Percentiles rank a stretch among this genome's conserved stretches.
These are phyloP conservation scores for Brachionus sp. DNA, from an alignment of 1,140 invertebrate genomes.

Conservation along the genomic window DNA sequence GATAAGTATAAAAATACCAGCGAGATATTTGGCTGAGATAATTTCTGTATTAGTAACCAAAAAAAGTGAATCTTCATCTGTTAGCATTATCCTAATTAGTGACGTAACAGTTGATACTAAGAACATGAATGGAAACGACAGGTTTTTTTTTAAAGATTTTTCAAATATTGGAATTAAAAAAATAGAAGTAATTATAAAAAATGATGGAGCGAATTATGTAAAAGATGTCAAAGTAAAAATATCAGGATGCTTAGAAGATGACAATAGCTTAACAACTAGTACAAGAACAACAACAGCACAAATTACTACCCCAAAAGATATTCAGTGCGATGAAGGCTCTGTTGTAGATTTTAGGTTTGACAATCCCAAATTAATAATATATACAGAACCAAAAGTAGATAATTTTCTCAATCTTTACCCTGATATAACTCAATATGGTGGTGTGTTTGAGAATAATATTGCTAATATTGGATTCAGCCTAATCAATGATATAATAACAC, in stretches of 20 bases:
- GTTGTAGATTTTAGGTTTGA: background rate
- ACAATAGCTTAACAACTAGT: background rate
- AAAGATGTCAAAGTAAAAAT: conserved; percentile 7
- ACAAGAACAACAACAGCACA: background rate
- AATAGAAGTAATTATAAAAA: background rate
- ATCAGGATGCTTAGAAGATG: background rate
- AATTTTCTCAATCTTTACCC: background rate
- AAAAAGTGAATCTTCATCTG: background rate
- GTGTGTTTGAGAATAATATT: background rate
- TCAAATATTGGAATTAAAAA: background rate
- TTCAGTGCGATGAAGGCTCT: background rate
- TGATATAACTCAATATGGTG: background rate
- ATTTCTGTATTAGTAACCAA: background rate
- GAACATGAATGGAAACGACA: background rate
- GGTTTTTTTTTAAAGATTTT: background rate
- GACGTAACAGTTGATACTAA: background rate
- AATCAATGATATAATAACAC: background rate
- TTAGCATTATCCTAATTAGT: background rate
- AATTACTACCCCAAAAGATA: background rate
- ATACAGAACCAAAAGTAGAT: background rate
- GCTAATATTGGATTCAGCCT: background rate
- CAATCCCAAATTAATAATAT: background rate
- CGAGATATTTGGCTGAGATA: background rate
- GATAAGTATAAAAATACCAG: background rate
- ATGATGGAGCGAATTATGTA: background rate